Conservation (phyloP, 37 sponge, comb jelly and placozoan genomes). For the Spongia lamella region DNA sequence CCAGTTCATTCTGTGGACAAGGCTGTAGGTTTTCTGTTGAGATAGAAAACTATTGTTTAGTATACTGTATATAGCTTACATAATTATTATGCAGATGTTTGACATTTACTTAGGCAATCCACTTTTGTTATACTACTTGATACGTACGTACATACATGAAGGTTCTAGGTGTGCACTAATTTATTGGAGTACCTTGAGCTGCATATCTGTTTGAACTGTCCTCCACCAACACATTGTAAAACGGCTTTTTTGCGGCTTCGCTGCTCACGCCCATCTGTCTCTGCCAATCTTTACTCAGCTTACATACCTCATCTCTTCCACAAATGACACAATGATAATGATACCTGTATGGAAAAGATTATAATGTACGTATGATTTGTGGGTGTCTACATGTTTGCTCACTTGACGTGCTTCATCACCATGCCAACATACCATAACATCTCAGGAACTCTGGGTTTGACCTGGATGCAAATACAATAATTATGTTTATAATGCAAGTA, state of each 20-base stretch:
- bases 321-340: slow-evolving; percentile 79
- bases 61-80: neutral
- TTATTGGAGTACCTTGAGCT: slow-evolving; percentile 57
- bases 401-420: too few relatives aligned
- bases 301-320: slow-evolving; percentile 79
- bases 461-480: too few relatives aligned
- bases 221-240: slow-evolving; percentile 81
- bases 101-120: too few relatives aligned
- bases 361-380: neutral
- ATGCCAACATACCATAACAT: too few relatives aligned
- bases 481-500: too few relatives aligned
- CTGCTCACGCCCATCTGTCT: slow-evolving; percentile 71
- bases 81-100: too few relatives aligned
- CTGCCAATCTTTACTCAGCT: slow-evolving; percentile 67
- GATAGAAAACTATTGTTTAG: too few relatives aligned
- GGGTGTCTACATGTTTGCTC: neutral
- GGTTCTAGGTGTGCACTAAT: neutral
- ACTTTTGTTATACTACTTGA: too few relatives aligned
- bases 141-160: too few relatives aligned
- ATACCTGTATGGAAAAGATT: slow-evolving; percentile 28
- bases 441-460: too few relatives aligned
- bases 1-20: slow-evolving; percentile 25
- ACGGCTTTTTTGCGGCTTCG: slow-evolving; percentile 53
- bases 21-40: slow-evolving; percentile 29
- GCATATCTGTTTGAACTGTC: slow-evolving; percentile 79